Conservation (phyloP, 2,888 invertebrate genomes). For the Malthinus flaveolus region DNA sequence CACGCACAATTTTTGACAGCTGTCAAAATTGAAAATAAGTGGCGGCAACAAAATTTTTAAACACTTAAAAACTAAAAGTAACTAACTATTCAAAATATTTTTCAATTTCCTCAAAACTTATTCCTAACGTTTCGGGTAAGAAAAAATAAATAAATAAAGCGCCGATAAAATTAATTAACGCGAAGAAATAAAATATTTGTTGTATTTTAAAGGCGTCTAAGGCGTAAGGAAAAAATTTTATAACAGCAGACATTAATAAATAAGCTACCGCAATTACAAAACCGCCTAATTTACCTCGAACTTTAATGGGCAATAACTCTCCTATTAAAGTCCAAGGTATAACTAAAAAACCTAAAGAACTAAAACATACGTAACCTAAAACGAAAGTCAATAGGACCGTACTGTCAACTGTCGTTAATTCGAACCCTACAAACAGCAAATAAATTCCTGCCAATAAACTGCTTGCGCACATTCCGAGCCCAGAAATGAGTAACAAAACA, state of each 20-base stretch:
- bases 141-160: conserved; percentile 56
- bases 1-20: conserved; percentile 2
- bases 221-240: conserved; percentile 58
- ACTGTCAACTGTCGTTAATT: not conserved
- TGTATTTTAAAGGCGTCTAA: conserved; percentile 52
- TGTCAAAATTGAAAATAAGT: not conserved
- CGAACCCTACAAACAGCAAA: conserved; percentile 19
- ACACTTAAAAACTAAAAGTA: no score
- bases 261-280: conserved; percentile 59
- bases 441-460: conserved; percentile 52
- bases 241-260: conserved; percentile 58
- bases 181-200: conserved; percentile 56
- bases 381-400: conserved; percentile 50
- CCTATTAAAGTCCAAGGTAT: conserved; percentile 64
- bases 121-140: conserved; percentile 63
- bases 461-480: conserved; percentile 59
- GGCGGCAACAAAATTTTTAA: not conserved
- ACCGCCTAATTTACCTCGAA: conserved; percentile 59
- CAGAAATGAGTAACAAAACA: conserved; percentile 56
- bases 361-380: conserved; percentile 58
- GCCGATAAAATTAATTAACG: conserved; percentile 53
- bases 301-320: conserved; percentile 59
- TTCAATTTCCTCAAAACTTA: conserved; percentile 60
- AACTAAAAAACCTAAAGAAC: conserved; percentile 59
- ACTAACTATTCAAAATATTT: conserved; percentile 46